Conservation (phyloP, 2,888 invertebrate species). For the Synanthedon andrenaeformis region DNA sequence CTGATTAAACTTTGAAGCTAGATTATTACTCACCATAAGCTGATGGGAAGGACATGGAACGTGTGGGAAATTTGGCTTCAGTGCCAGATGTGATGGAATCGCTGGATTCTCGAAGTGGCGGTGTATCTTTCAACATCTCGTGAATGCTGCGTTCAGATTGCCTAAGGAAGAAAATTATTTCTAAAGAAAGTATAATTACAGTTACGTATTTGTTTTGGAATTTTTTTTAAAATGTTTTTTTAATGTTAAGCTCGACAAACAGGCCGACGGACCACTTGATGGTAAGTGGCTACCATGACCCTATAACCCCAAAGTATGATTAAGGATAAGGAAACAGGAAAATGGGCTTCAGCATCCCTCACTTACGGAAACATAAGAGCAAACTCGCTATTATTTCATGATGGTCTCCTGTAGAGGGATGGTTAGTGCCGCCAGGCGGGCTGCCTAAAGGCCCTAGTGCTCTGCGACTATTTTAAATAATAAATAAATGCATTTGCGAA, state of each 20-base stretch:
- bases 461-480: no score
- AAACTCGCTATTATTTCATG: no score
- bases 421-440: no score
- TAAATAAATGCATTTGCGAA: no score
- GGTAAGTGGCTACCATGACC: neutral
- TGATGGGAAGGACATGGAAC: constrained; percentile 78
- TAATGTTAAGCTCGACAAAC: neutral
- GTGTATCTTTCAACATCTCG: constrained; percentile 87
- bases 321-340: no score
- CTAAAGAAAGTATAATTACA: neutral
- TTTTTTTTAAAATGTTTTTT: neutral
- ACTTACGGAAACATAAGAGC: no score
- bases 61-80: constrained; percentile 74
- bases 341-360: no score
- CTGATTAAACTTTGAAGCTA: neutral
- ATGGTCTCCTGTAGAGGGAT: no score
- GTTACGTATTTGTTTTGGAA: no score
- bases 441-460: no score
- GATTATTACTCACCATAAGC: constrained; percentile 65
- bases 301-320: no score
- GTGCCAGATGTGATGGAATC: constrained; percentile 81
- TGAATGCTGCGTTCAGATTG: constrained; percentile 80
- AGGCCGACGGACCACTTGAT: neutral
- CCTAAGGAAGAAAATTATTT: constrained; percentile 20
- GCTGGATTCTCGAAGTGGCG: constrained; percentile 80